These are phyloP conservation scores for Babylonia areolata DNA, from an alignment of 1,140 invertebrate species.

Conservation along the genomic window DNA sequence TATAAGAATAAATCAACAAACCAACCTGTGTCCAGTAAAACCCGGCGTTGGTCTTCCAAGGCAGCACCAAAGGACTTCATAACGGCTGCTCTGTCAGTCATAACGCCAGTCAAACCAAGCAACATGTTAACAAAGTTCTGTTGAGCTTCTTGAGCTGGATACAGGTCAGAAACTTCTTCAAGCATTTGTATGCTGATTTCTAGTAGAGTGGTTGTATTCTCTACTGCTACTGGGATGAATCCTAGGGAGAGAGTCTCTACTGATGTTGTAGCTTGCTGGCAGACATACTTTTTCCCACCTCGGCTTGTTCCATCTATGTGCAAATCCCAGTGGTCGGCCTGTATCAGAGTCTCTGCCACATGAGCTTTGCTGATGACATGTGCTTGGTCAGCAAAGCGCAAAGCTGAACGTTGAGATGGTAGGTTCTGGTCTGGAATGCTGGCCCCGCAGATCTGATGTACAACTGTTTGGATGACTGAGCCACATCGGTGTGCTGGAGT, in stretches of 20 bases:
- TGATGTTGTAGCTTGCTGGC: neutral
- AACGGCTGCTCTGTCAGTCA: neutral
- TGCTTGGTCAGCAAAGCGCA: neutral
- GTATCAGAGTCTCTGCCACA: neutral
- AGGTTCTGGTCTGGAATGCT: neutral
- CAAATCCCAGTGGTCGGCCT: neutral
- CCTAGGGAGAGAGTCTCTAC: neutral
- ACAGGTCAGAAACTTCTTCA: neutral
- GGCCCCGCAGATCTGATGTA: neutral
- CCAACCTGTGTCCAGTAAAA: too few species aligned
- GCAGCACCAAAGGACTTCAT: constrained; percentile 6
- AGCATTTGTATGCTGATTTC: neutral
- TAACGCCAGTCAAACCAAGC: neutral
- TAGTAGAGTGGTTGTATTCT: neutral
- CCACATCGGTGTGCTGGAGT: neutral
- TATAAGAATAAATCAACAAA: too few species aligned
- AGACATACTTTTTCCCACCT: neutral
- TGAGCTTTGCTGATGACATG: constrained; percentile 11
- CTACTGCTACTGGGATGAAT: neutral
- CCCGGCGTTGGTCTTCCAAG: too few species aligned
- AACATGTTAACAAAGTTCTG: neutral
- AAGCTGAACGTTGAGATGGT: neutral
- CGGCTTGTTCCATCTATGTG: neutral
- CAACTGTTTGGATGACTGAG: neutral
- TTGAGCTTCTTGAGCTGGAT: neutral